A percentile compares a stretch with the other conserved stretches of the same genome.
These are phyloP conservation scores for Smithornis capensis DNA, from an alignment of 2,113 vertebrate species.

Conservation along the genomic window DNA sequence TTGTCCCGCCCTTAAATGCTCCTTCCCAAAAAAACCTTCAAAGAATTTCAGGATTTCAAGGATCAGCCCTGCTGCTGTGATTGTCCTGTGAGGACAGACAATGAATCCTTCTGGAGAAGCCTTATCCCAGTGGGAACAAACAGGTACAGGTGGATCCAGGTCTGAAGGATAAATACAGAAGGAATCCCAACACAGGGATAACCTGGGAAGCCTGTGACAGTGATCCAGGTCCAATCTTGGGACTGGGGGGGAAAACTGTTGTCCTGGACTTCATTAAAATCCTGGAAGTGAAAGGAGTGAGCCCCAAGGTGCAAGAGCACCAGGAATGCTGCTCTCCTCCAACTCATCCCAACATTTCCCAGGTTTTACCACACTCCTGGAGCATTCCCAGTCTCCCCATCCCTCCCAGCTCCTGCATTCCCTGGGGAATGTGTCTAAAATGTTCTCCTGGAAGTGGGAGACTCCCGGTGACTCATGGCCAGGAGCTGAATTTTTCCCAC, in stretches of 20 bases:
- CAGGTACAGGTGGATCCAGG: neutral
- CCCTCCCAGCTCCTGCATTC: neutral
- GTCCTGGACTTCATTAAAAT: neutral
- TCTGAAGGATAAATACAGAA: neutral
- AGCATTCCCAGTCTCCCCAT: neutral
- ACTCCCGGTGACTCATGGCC: neutral
- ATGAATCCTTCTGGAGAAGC: neutral
- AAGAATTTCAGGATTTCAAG: neutral
- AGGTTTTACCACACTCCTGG: neutral
- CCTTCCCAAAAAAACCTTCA: neutral
- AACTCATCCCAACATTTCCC: neutral
- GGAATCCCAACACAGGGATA: neutral
- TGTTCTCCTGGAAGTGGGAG: neutral
- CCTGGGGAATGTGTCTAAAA: rapidly evolving
- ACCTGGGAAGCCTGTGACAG: neutral
- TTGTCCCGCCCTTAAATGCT: neutral
- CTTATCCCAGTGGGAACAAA: neutral
- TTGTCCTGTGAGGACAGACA: neutral
- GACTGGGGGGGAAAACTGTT: no score
- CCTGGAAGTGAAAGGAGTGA: rapidly evolving
- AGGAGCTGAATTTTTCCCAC: neutral
- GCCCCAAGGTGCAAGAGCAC: neutral
- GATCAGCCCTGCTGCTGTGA: neutral
- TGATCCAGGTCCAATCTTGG: neutral
- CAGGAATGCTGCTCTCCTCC: neutral